Evolutionary conservation across 2,113 vertebrate species (phyloP), one percentile per base, ranked within the genome.

Genomic region (Tragelaphus strepsiceros): DNA sequence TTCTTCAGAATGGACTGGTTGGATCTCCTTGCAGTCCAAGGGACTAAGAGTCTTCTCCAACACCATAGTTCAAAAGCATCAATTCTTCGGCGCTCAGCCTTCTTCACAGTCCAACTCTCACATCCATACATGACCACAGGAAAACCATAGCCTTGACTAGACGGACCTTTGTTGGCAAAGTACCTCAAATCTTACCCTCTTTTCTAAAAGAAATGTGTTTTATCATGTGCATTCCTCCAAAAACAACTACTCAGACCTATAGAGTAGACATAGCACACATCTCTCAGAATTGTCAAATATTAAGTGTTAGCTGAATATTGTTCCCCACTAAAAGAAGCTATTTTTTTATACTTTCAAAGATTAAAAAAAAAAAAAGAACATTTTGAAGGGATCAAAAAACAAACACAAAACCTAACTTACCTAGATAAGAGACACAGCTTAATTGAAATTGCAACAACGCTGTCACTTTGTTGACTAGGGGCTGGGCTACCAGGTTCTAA

Each of bases 121-220:
- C 39, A 43, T 43, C 39, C 39, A 43, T 43, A 43, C 39, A 43
- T 43, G 39, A 43, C 39, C 39, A 43, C 39, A 43, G 39, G 39
- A 43, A 43, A 43, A 43, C 43, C 43, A 43, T 53, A 59, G 35
- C 21, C 30, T 51, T 59, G 5, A 43, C 43, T 4, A 43, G 43
- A 43, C 43, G 43, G 43, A 43, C 43, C 43, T 43, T 43, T 43
- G 43, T 43, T 43, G 43, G 5, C 43, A 43, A 43, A 43, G 43
- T 43, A 43, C 14, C 7, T 35, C 43, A 93, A 83, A 30, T 86
- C 32, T 82, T 24, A 78, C 59, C 90, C 16, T 0, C 1, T 90
- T 84, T 71, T 85, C 59, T 93, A 97, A 89, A 93, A 51, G 39
- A 43, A 86, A 49, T 62, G 4, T 90, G 13, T 61, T 98, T 97